Percentiles rank a stretch among this genome's conserved stretches.
These are phyloP conservation scores for Drosophila maculinotata DNA, from an alignment of 2,888 invertebrate genomes.

Conservation along the genomic window DNA sequence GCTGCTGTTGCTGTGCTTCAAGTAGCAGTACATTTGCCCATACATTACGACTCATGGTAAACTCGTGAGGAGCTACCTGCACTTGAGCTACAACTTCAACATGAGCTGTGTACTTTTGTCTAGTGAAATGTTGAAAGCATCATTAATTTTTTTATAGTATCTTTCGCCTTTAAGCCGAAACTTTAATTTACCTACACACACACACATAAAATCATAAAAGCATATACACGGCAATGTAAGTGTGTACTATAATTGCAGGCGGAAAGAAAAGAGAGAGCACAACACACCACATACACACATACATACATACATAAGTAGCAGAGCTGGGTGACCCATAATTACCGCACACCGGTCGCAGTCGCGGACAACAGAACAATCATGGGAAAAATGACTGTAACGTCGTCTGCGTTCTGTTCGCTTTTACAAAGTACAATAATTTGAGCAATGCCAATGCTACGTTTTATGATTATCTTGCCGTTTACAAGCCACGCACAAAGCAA, in stretches of 20 bases:
- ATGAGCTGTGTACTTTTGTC: slow-evolving; percentile 57
- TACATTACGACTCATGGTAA: slow-evolving; percentile 7
- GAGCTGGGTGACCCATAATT: slow-evolving; percentile 78
- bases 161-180: slow-evolving; percentile 57
- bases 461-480: slow-evolving; percentile 74
- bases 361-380: slow-evolving; percentile 74
- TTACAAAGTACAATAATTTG: slow-evolving; percentile 70
- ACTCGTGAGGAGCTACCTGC: slow-evolving; percentile 56
- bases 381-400: slow-evolving; percentile 68
- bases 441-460: slow-evolving; percentile 76
- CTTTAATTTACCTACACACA: slow-evolving; percentile 54
- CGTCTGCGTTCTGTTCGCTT: slow-evolving; percentile 33
- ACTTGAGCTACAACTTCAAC: slow-evolving; percentile 50
- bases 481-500: slow-evolving; percentile 59
- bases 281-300: slow-evolving; percentile 17
- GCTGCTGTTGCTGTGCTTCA: slow-evolving; percentile 23
- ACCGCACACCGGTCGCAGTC: slow-evolving; percentile 60
- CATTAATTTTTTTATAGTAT: slow-evolving; percentile 65
- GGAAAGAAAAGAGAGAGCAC: slow-evolving; percentile 48
- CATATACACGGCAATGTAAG: slow-evolving; percentile 6
- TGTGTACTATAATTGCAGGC: slow-evolving; percentile 72
- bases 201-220: not conserved
- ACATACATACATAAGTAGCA: slow-evolving; percentile 25
- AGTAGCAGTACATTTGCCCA: slow-evolving; percentile 69
- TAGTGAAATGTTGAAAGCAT: slow-evolving; percentile 79